phyloP scores from a whole-genome alignment of 2,797 vertebrate genomes.

The Gobionotothen gibberifrons region DNA sequence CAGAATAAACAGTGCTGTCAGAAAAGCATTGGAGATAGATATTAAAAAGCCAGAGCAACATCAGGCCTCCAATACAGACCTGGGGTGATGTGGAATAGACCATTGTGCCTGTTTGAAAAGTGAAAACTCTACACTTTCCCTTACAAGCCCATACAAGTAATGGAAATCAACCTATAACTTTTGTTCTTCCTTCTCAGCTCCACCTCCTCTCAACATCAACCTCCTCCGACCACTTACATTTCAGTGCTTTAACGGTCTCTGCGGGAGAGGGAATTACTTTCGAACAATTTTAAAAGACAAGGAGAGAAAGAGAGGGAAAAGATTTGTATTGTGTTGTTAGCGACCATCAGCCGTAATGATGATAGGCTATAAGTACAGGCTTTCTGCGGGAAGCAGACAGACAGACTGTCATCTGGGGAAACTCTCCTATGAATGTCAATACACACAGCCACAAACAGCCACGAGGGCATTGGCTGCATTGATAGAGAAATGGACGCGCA shows the following conservation, averaged over 20 bases:
- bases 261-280: conserved; percentile 30
- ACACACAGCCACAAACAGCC: conserved; percentile 29
- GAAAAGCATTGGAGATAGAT: conserved; percentile 45
- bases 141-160: conserved; percentile 11
- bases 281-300: conserved; percentile 24
- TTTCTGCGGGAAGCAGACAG: conserved; percentile 27
- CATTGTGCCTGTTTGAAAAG: neutral
- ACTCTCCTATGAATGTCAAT: conserved; percentile 23
- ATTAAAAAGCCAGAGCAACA: conserved; percentile 46
- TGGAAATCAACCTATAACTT: conserved; percentile 28
- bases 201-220: conserved; percentile 33
- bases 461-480: conserved; percentile 4
- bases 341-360: conserved; percentile 54
- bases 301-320: neutral
- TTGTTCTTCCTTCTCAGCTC: conserved; percentile 20
- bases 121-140: neutral
- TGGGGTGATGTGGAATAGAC: neutral
- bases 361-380: conserved; percentile 49
- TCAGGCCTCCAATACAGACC: conserved; percentile 31
- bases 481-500: neutral
- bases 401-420: conserved; percentile 33
- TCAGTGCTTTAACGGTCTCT: conserved; percentile 21
- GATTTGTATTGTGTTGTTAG: conserved; percentile 50
- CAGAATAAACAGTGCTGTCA: conserved; percentile 71
- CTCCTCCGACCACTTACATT: conserved; percentile 36